Evolutionary conservation across 2,113 vertebrate species (phyloP).

Genomic region (Strigops habroptila): DNA sequence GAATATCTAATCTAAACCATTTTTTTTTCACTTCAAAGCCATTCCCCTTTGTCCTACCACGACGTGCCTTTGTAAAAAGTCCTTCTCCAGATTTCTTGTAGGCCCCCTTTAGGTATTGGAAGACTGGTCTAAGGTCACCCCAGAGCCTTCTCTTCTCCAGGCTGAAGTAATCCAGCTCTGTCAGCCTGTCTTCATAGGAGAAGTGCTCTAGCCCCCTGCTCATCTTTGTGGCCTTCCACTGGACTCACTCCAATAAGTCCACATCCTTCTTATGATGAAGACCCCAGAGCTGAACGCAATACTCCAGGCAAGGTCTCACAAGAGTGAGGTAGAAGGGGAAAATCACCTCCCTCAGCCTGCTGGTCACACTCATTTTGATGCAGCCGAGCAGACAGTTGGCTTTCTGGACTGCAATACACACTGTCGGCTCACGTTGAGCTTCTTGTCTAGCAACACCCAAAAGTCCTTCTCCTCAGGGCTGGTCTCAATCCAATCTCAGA

Average conservation of each 20-base stretch:
- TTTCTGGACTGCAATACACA: not conserved
- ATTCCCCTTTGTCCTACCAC: not conserved
- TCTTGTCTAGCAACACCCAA: not conserved
- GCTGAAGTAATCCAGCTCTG: not conserved
- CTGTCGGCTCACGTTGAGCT: not conserved
- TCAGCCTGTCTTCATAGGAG: not conserved
- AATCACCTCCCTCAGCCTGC: not conserved
- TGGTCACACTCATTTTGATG: not conserved
- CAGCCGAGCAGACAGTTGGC: not conserved
- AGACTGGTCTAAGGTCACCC: not conserved
- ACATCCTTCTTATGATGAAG: not conserved
- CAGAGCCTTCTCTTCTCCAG: not conserved
- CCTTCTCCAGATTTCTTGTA: not conserved
- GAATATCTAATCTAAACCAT: not conserved
- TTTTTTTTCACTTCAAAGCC: not conserved
- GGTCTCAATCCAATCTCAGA: not conserved
- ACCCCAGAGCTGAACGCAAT: not conserved
- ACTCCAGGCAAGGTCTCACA: not conserved
- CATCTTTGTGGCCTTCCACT: not conserved
- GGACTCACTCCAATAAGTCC: not conserved
- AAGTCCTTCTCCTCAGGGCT: not conserved
- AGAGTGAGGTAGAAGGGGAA: not conserved
- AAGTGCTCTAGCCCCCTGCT: not conserved
- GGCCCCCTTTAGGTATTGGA: not conserved
- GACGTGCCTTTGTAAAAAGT: not conserved